Conservation (phyloP, 2,888 invertebrate species). For the Incurvaria masculella region DNA sequence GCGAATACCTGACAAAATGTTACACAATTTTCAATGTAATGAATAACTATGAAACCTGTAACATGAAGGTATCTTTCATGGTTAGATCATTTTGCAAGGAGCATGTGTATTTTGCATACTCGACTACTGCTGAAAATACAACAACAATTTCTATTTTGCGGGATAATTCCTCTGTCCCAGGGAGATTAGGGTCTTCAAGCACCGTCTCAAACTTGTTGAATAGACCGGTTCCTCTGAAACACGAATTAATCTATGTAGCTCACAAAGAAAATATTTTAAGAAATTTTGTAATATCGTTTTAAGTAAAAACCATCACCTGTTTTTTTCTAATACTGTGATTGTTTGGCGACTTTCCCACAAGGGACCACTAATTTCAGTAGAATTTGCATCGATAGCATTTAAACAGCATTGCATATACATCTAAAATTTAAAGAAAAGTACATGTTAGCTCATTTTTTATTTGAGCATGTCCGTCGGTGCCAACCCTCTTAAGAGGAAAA, state of each 20-base stretch:
- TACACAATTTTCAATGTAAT: neutral
- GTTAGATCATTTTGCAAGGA: slow-evolving; percentile 32
- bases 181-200: neutral
- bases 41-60: slow-evolving; percentile 28
- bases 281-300: too few relatives aligned
- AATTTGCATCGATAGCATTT: slow-evolving; percentile 30
- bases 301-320: slow-evolving; percentile 22
- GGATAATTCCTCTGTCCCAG: neutral
- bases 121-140: slow-evolving; percentile 47
- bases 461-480: too few relatives aligned
- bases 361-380: slow-evolving; percentile 31
- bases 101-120: slow-evolving; percentile 49
- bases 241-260: too few relatives aligned
- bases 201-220: neutral
- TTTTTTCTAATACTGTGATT: slow-evolving; percentile 35
- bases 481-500: too few relatives aligned
- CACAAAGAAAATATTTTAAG: too few relatives aligned
- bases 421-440: slow-evolving; percentile 29
- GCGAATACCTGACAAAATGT: slow-evolving; percentile 5
- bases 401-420: slow-evolving; percentile 30
- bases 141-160: slow-evolving; percentile 35
- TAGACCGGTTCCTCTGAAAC: neutral
- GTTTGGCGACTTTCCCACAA: slow-evolving; percentile 49
- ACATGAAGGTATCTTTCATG: slow-evolving; percentile 57
- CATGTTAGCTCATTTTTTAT: too few relatives aligned